A percentile compares a stretch with the other conserved stretches of the same genome.
Conservation (phyloP, 37 sponge, comb jelly and placozoan species). For the Tethya wilhelma region DNA sequence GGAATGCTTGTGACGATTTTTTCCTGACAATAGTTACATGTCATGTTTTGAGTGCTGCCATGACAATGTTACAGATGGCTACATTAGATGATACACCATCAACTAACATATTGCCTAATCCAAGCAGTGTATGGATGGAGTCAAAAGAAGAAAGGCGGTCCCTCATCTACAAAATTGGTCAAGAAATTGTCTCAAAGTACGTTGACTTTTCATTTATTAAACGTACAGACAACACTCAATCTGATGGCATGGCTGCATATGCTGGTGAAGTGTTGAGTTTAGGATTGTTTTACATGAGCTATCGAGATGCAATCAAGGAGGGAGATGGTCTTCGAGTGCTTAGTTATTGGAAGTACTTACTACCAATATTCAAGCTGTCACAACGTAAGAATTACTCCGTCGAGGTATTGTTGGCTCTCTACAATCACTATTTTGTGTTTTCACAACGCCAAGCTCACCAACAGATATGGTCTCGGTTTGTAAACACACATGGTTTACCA, state of each 20-base stretch:
- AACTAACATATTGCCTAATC: no score
- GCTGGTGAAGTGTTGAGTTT: conserved; percentile 13
- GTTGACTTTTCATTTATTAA: no score
- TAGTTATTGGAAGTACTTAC: conserved; percentile 48
- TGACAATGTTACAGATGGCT: conserved; percentile 1
- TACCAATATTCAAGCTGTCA: conserved; percentile 20
- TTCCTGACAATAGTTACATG: not conserved
- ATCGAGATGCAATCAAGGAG: conserved; percentile 52
- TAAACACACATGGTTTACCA: conserved; percentile 21
- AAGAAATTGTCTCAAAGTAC: no score
- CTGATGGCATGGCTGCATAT: conserved; percentile 47
- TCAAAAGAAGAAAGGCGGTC: no score
- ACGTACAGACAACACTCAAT: no score
- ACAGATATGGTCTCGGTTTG: conserved; percentile 37
- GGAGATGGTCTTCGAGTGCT: conserved; percentile 48
- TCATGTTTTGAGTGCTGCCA: conserved; percentile 2
- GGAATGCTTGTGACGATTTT: conserved; percentile 18
- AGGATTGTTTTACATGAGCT: conserved; percentile 35
- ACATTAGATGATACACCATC: not conserved
- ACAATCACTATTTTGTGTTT: conserved; percentile 29
- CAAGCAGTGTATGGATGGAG: no score
- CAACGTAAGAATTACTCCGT: conserved; percentile 31
- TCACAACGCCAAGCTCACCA: conserved; percentile 34
- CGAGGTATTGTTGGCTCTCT: conserved; percentile 31
- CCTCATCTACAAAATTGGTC: no score